Evolutionary conservation across 2,797 vertebrate species (phyloP), one percentile per base, ranked within the genome.

Genomic region (Acrossocheilus wenchowensis): DNA sequence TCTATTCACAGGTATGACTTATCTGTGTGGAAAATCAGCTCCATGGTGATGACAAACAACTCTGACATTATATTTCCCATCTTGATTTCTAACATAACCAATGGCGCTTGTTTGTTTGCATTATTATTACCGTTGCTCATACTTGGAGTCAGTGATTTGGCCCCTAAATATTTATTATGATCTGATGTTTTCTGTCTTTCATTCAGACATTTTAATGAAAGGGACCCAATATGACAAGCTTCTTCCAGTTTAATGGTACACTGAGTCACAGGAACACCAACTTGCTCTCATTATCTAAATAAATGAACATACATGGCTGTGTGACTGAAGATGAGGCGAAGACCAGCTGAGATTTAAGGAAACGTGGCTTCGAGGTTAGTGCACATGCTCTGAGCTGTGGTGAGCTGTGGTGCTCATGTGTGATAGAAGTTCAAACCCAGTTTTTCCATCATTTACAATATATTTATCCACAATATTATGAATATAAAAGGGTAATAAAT

Each of bases 1-100:
- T 79, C 39, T 72, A 71, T 79, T 79, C 60, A 34, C 83, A 79
- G 50, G 64, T 69, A 72, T 26, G 74, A 85, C 36, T 71, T 85
- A 23, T 85, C 74, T 34, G 64, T 78, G 48, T 78, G 74, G n/a
- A 71, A 78, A 71, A 85, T 54, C 62, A 54, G n/a, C 36, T 68
- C 45, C 75, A 60, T 78, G 75, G 64, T 57, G 66, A 85, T 57
- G 48, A 80, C 19, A 85, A 72, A 85, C 75, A 77, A 66, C 60
- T 64, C 11, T 48, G 43, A 50, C 57, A 48, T 66, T 66, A 81
- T 21, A 66, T 81, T 45, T 81, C 45, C 23, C 17, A 15, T 52
- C 45, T 30, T 52, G 79, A 52, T 52, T 81, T 81, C n/a, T 26
- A 79, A 72, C 52, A 60, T 26, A 62, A 60, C 4, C 1, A 8